Evolutionary conservation across 2,888 invertebrate genomes (phyloP).

Genomic region (Cantharis flavilabris): DNA sequence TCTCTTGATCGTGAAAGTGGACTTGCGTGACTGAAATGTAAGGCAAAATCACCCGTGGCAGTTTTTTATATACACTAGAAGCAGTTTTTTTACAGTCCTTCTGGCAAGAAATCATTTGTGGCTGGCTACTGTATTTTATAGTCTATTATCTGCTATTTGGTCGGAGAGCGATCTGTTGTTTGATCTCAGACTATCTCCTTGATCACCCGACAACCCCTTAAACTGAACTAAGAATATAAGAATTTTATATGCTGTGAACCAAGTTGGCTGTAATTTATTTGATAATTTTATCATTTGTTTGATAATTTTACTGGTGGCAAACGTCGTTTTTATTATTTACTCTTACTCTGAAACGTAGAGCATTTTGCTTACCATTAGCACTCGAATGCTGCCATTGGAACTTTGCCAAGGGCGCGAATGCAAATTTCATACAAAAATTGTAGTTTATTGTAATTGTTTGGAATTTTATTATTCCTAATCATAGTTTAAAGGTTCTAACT

Average conservation of each 20-base stretch:
- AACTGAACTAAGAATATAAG: no score
- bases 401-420: neutral
- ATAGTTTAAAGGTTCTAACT: neutral
- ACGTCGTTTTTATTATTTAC: no score
- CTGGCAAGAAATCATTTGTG: no score
- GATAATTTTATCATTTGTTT: no score
- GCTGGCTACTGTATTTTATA: neutral
- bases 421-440: neutral
- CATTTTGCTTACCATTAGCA: neutral
- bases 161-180: no score
- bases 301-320: no score
- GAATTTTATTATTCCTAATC: neutral
- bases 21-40: neutral
- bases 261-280: no score
- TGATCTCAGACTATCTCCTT: no score
- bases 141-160: no score
- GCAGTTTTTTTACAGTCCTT: neutral
- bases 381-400: neutral
- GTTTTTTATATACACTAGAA: neutral
- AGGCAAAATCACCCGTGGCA: neutral
- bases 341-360: neutral
- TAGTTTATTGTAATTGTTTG: neutral
- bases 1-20: neutral
- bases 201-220: no score
- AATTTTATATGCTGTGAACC: no score